Percentiles rank a stretch among this genome's conserved stretches.
phyloP scores from a whole-genome alignment of 92 coral and sea anemone species.

The Actinostola sp. region DNA sequence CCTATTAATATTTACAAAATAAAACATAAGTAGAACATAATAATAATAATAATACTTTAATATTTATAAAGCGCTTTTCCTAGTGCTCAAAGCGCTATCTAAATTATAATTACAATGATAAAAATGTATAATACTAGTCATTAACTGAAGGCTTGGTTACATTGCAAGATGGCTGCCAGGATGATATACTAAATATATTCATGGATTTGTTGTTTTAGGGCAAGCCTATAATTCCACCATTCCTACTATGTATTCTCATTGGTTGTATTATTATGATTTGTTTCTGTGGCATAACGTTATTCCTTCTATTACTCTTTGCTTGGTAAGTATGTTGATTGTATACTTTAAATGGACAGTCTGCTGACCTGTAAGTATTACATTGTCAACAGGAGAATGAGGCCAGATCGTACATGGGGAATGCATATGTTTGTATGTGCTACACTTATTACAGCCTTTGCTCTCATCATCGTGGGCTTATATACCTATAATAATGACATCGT shows the following conservation, averaged over 20 bases:
- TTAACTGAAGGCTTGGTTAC: too few species aligned
- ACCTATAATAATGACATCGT: constrained; percentile 54
- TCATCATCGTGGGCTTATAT: constrained; percentile 76
- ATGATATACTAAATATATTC: too few species aligned
- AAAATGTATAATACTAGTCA: too few species aligned
- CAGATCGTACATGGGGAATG: constrained; percentile 90
- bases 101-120: too few species aligned
- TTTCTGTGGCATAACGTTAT: constrained; percentile 62
- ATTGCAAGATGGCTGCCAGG: neutral
- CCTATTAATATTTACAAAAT: too few species aligned
- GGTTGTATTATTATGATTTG: constrained; percentile 67
- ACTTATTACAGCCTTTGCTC: constrained; percentile 71
- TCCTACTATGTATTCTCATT: constrained; percentile 59
- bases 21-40: too few species aligned
- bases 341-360: neutral
- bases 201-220: too few species aligned
- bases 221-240: constrained; percentile 29
- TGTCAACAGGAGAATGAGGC: constrained; percentile 70
- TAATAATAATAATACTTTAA: too few species aligned
- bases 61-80: too few species aligned
- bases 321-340: constrained; percentile 48
- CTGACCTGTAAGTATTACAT: neutral
- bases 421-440: constrained; percentile 85
- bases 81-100: too few species aligned
- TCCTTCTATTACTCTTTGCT: constrained; percentile 50